Base-by-base conservation (phyloP, 1,140 invertebrate species). In the Caenorhabditis inopinata region DNA sequence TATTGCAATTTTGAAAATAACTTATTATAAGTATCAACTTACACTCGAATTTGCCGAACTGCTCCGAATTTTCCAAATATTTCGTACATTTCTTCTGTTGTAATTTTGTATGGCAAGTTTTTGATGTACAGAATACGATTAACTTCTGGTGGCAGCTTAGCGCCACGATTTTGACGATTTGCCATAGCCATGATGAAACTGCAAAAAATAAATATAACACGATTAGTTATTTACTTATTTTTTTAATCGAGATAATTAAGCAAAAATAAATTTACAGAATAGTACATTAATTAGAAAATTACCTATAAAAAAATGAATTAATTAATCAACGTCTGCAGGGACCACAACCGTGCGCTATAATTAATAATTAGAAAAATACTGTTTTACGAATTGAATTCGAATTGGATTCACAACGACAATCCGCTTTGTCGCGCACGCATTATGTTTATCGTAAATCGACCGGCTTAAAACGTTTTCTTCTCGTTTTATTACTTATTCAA, bases 1-100 rank as follows among this genome's bases (percentile, higher is more conserved):
- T n/a, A n/a, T n/a, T n/a, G n/a, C n/a, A n/a, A n/a, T n/a, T n/a
- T n/a, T n/a, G n/a, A n/a, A n/a, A n/a, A n/a, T n/a, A n/a, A n/a
- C 35, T 76, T 76, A 1, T 35, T n/a, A 49, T 7, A 58, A 35
- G 2, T 38, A 32, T 46, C 82, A 87, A 93, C 94, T 93, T 93
- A 96, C 93, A 98, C 94, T 91, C 97, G 91, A 76, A 99, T 98
- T 91, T 99, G 97, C 84, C 97, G 90, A 78, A 99, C 98, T 16
- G 97, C 96, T 87, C 97, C 97, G 91, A 98, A 99, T 92, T 99
- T 99, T 42, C 97, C 97, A 92, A 99, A 99, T 83, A 99, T 99
- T 91, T 99, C 97, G 89, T 99, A 99, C 97, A 99, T 99, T 92
- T 99, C 97, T 91, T 99, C 97, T n/a, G 94, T 94, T 74, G 96